Evolutionary conservation across 2,888 invertebrate species (phyloP).

Genomic region (Apodemia duryi): DNA sequence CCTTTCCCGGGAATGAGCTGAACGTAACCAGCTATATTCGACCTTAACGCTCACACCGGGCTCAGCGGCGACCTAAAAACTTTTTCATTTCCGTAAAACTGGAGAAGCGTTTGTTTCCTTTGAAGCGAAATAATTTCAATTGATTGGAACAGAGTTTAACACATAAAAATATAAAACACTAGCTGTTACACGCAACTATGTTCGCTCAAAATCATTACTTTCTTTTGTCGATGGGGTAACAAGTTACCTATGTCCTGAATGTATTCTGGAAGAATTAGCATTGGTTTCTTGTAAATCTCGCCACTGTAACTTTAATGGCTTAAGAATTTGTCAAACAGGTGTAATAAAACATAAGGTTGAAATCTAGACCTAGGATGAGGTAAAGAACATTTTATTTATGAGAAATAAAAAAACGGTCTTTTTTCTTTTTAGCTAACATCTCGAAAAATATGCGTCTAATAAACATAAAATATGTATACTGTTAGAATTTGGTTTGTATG

Average conservation of each 20-base stretch:
- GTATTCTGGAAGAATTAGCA: too few relatives aligned
- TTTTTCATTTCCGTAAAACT: conserved; percentile 30
- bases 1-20: conserved; percentile 48
- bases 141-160: neutral
- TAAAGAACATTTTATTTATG: too few relatives aligned
- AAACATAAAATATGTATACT: too few relatives aligned
- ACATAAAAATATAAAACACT: neutral
- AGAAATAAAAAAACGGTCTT: too few relatives aligned
- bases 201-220: neutral
- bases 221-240: neutral
- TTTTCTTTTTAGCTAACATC: too few relatives aligned
- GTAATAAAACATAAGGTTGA: too few relatives aligned
- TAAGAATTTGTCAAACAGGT: too few relatives aligned
- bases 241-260: neutral
- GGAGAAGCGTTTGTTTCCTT: neutral
- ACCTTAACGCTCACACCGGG: conserved; percentile 29
- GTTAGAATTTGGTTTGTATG: too few relatives aligned
- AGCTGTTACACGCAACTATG: neutral
- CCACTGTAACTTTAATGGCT: too few relatives aligned
- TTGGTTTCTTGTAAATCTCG: too few relatives aligned
- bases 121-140: neutral
- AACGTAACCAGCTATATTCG: conserved; percentile 32
- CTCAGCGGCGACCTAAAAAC: conserved; percentile 38
- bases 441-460: too few relatives aligned
- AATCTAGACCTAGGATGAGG: too few relatives aligned